A percentile compares a stretch with the other conserved stretches of the same genome.
Evolutionary conservation across 2,797 vertebrate species (phyloP).

Genomic region (Gadopsis bispinosus): DNA sequence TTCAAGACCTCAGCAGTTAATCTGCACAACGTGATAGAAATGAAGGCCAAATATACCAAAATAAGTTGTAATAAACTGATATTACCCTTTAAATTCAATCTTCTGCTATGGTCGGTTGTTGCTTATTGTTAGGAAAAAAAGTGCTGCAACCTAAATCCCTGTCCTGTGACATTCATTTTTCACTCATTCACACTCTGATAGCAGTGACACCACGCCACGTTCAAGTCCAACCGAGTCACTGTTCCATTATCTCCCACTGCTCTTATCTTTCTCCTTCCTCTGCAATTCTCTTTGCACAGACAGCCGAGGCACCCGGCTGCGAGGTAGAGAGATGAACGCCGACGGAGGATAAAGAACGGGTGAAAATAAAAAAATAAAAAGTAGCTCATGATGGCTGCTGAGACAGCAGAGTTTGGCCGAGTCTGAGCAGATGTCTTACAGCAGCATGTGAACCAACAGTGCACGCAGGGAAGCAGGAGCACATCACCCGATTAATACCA

Average conservation of each 20-base stretch:
- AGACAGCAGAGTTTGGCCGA: slow-evolving; percentile 51
- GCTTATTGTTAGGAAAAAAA: neutral
- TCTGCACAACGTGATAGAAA: neutral
- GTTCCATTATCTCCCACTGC: slow-evolving; percentile 53
- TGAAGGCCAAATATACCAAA: neutral
- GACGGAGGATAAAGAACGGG: slow-evolving; percentile 29
- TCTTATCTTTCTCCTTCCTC: slow-evolving; percentile 60
- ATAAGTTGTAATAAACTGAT: neutral
- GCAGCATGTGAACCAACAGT: neutral
- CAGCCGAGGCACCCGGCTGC: slow-evolving; percentile 39
- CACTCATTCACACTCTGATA: slow-evolving; percentile 23
- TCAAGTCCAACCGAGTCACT: slow-evolving; percentile 39
- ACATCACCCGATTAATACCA: slow-evolving; percentile 49
- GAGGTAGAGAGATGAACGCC: slow-evolving; percentile 15
- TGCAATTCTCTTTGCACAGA: slow-evolving; percentile 48
- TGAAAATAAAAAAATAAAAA: neutral
- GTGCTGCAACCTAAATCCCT: slow-evolving; percentile 13
- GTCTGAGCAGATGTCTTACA: slow-evolving; percentile 40
- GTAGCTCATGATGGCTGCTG: slow-evolving; percentile 46
- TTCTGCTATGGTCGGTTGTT: neutral
- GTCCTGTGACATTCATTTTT: slow-evolving; percentile 28
- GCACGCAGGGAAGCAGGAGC: slow-evolving; percentile 14
- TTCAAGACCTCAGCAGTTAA: neutral
- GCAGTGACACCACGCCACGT: slow-evolving; percentile 16
- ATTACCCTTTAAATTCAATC: neutral